These are phyloP conservation scores for Physella acuta DNA, from an alignment of 1,140 invertebrate species.

Conservation along the genomic window DNA sequence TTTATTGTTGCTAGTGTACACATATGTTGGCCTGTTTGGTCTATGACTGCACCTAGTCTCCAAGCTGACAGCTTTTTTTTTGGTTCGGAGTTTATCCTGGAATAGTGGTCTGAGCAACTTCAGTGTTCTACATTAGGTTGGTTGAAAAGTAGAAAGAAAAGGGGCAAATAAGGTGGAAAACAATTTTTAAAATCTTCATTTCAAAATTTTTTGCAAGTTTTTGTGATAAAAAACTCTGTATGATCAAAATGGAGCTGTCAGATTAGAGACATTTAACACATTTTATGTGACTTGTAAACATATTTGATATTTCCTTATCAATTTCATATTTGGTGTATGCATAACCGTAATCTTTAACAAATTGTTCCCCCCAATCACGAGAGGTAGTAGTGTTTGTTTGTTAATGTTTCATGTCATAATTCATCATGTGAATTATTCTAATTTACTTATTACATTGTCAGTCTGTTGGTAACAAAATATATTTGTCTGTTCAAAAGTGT, in stretches of 20 bases:
- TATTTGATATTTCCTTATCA: constrained; percentile 19
- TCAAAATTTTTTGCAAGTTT: too few species aligned
- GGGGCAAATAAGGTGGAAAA: not conserved
- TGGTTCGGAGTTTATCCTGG: not conserved
- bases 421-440: not conserved
- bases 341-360: constrained; percentile 7
- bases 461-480: not conserved
- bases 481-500: not conserved
- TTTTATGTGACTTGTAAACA: constrained; percentile 13
- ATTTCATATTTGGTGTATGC: constrained; percentile 13
- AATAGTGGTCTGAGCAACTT: not conserved
- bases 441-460: not conserved
- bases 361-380: not conserved
- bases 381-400: constrained; percentile 5
- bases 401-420: constrained; percentile 1
- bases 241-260: not conserved
- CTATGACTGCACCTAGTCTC: not conserved
- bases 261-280: not conserved
- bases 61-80: constrained; percentile 11
- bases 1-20: not conserved
- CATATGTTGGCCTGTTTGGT: constrained; percentile 14
- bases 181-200: too few species aligned
- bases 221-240: not conserved
- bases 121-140: not conserved
- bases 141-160: not conserved